These are phyloP conservation scores for Todus mexicanus DNA, from an alignment of 2,797 vertebrate genomes.

Conservation along the genomic window DNA sequence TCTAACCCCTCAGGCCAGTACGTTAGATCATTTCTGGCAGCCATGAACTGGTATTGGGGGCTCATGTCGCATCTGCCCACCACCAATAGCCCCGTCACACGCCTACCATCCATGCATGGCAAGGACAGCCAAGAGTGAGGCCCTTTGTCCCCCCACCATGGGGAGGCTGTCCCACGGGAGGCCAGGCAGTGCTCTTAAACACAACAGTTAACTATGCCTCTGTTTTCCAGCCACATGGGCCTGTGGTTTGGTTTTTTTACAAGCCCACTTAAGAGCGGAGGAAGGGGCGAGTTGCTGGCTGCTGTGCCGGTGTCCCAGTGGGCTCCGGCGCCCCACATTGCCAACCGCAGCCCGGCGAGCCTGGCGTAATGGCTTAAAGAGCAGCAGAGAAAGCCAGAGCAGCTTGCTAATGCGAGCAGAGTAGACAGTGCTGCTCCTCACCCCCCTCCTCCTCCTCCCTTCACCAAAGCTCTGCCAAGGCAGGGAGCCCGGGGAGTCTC, in stretches of 20 bases:
- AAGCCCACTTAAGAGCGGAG: background rate
- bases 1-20: background rate
- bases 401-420: background rate
- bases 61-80: background rate
- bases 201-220: background rate
- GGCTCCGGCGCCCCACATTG: background rate
- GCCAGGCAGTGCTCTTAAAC: background rate
- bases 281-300: background rate
- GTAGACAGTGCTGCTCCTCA: background rate
- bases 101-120: background rate
- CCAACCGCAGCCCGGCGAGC: background rate
- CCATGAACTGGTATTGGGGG: rapidly evolving
- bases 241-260: constrained; percentile 33
- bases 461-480: background rate
- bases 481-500: rapidly evolving
- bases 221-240: background rate
- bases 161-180: background rate
- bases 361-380: background rate
- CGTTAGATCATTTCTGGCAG: background rate
- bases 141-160: rapidly evolving
- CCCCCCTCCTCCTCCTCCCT: background rate
- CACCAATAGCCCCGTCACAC: rapidly evolving
- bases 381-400: background rate
- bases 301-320: background rate
- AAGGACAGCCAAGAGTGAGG: background rate